A percentile compares a stretch with the other conserved stretches of the same genome.
These are phyloP conservation scores for Drosophila nr. fundita DNA, from an alignment of 2,888 invertebrate species.

Conservation along the genomic window DNA sequence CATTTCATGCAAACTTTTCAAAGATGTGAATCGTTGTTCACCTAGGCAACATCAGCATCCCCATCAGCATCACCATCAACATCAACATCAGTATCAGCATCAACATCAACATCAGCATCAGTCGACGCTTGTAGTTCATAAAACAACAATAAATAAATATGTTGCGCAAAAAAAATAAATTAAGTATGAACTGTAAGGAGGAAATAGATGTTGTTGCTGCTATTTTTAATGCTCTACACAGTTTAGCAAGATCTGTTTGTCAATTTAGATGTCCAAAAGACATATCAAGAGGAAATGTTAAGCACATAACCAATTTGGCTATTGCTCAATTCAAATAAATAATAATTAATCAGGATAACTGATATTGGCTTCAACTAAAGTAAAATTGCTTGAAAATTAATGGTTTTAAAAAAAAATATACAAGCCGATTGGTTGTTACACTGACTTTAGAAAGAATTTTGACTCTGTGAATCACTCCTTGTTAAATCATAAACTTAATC, in stretches of 20 bases:
- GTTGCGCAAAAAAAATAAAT: not conserved
- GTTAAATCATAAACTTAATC: not conserved
- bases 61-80: too few species aligned
- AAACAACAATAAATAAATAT: not conserved
- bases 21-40: not conserved
- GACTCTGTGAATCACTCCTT: too few species aligned
- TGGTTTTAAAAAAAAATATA: too few species aligned
- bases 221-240: not conserved
- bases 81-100: not conserved
- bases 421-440: too few species aligned
- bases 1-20: not conserved
- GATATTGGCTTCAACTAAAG: too few species aligned
- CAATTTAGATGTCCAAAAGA: not conserved
- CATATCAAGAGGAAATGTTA: not conserved
- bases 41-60: not conserved
- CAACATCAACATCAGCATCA: not conserved
- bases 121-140: not conserved
- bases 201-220: not conserved
- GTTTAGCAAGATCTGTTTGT: not conserved
- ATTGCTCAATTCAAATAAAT: not conserved
- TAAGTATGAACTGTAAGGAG: not conserved
- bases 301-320: not conserved
- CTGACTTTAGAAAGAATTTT: too few species aligned
- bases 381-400: too few species aligned
- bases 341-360: too few species aligned